Evolutionary conservation across 2,113 vertebrate species (phyloP), one percentile per base, ranked within the genome.

Genomic region (Corythoichthys intestinalis): DNA sequence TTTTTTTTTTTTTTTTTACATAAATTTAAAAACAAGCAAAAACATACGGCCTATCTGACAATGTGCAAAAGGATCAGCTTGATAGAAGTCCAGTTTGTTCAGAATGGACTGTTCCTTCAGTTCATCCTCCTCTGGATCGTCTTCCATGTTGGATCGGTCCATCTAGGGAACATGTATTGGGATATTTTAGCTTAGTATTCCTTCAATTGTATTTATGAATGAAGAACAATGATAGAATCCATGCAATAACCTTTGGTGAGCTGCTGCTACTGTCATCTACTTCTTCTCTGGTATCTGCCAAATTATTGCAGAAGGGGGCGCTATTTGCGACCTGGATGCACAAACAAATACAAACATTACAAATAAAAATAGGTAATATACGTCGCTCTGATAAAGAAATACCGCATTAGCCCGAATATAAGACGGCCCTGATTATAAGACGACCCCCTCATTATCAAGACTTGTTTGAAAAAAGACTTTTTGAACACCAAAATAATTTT

Each of bases 71-170:
- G 96, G 96, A 88, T 98, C 93, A 28, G 93, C 92, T 72, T 96
- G 93, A 87, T 95, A 98, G 88, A 98, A 98, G 81, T 98, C 95
- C 88, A 98, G 87, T 66, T 90, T 93, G 72, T 85, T 77, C 69
- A 92, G 87, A 69, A 53, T 1, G 14, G 66, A 6, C 39, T 60
- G 64, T 58, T 75, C 70, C 37, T 59, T 65, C 17, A 69, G 58
- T 11, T 78, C 75, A 0, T 2, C 74, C 53, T 86, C 83, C 38
- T 88, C 85, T 41, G 69, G 67, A 1, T 84, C 77, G 4, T 86
- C 78, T 8, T 85, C 85, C 12, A 71, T 74, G 58, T 86, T 86
- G 4, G 84, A 87, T 59, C 72, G 66, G n/a, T 85, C 82, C 75
- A 85, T 84, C 89, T 90, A 6, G 73, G 8, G 20, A 34, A 34